Percentiles rank a stretch among this genome's conserved stretches.
phyloP scores from a whole-genome alignment of 2,113 vertebrate genomes.

The Thermophis baileyi region DNA sequence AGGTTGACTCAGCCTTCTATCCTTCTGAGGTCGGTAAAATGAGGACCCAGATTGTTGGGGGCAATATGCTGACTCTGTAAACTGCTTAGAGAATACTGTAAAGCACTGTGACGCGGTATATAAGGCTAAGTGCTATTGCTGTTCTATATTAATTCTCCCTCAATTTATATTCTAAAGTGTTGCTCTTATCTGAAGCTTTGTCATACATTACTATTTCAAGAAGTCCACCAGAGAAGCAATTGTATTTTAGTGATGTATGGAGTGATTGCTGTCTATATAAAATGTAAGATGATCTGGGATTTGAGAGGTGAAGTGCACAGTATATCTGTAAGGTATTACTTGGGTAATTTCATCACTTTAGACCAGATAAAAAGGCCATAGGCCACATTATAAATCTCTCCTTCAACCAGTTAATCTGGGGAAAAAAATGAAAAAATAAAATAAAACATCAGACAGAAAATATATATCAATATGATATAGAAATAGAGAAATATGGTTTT shows the following conservation, averaged over 20 bases:
- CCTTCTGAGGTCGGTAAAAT: neutral
- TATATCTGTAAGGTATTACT: neutral
- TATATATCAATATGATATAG: constrained; percentile 4
- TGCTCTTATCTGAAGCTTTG: neutral
- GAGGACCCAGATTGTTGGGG: neutral
- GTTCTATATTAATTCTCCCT: neutral
- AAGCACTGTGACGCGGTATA: neutral
- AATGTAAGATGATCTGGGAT: neutral
- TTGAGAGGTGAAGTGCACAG: neutral
- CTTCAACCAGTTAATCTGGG: neutral
- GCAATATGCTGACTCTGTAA: neutral
- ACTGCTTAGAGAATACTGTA: neutral
- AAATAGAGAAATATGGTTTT: constrained; percentile 3
- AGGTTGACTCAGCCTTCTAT: neutral
- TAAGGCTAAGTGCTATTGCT: neutral
- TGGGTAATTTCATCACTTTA: constrained; percentile 11
- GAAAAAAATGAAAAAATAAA: constrained; percentile 41
- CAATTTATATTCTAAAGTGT: constrained; percentile 4
- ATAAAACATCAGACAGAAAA: constrained; percentile 32
- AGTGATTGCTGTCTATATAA: neutral
- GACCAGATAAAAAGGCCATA: neutral
- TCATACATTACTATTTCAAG: neutral
- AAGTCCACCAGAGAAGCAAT: neutral
- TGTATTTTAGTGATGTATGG: neutral
- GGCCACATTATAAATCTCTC: constrained; percentile 19